Conservation (phyloP, 2,888 invertebrate genomes). For the Atethmia centrago region DNA sequence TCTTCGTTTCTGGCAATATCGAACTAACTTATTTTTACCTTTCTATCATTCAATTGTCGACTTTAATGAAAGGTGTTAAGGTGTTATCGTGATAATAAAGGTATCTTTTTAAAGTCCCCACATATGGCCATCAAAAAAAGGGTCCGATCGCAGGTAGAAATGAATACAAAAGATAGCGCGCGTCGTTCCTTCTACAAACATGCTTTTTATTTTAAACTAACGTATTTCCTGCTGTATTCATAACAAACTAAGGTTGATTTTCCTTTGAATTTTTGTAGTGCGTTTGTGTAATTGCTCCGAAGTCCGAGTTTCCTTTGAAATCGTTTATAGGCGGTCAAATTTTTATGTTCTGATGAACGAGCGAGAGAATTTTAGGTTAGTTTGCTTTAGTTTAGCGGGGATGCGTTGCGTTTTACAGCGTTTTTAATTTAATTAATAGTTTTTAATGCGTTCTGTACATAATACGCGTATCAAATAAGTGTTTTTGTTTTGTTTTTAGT, state of each 20-base stretch:
- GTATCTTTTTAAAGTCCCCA: slow-evolving; percentile 60
- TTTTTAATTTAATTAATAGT: slow-evolving; percentile 63
- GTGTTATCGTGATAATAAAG: slow-evolving; percentile 26
- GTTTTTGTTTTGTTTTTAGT: slow-evolving; percentile 55
- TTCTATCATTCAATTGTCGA: slow-evolving; percentile 57
- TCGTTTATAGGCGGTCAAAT: slow-evolving; percentile 86
- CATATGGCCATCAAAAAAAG: slow-evolving; percentile 80
- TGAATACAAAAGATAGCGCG: slow-evolving; percentile 86
- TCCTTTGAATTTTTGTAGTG: slow-evolving; percentile 57
- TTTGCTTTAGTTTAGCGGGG: slow-evolving; percentile 78
- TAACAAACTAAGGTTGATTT: slow-evolving; percentile 67
- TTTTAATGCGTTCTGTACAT: slow-evolving; percentile 41
- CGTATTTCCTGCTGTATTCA: slow-evolving; percentile 34
- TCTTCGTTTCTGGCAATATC: slow-evolving; percentile 65
- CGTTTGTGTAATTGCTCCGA: slow-evolving; percentile 70
- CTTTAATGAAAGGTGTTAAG: slow-evolving; percentile 66
- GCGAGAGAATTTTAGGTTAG: slow-evolving; percentile 84
- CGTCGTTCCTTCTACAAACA: slow-evolving; percentile 73
- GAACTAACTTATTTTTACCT: slow-evolving; percentile 23
- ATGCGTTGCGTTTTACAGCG: slow-evolving; percentile 72
- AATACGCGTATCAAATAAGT: slow-evolving; percentile 56
- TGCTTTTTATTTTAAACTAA: slow-evolving; percentile 24
- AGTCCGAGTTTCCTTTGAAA: slow-evolving; percentile 81
- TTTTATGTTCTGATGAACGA: slow-evolving; percentile 81
- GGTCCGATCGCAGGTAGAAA: slow-evolving; percentile 87